phyloP scores from a whole-genome alignment of 2,888 invertebrate species.

The Smittia sp. region DNA sequence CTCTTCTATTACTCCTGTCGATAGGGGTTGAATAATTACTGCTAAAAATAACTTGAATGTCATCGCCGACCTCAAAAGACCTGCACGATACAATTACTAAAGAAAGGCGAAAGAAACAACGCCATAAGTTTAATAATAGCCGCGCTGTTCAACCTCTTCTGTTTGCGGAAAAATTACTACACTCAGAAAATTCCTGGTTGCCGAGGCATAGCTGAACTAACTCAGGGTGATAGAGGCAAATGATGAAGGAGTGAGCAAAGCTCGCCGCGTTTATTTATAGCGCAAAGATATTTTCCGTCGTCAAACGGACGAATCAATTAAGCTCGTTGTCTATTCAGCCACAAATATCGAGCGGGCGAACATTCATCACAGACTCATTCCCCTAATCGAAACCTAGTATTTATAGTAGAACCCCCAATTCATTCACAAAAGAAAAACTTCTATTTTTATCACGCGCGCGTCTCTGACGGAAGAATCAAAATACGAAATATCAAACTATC shows the following conservation, averaged over 20 bases:
- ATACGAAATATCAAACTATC: neutral
- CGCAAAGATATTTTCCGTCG: too few relatives aligned
- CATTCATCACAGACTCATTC: neutral
- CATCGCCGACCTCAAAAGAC: constrained; percentile 1
- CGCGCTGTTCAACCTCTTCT: too few relatives aligned
- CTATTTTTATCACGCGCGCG: constrained; percentile 6
- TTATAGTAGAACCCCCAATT: neutral
- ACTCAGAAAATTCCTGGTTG: too few relatives aligned
- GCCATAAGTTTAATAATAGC: too few relatives aligned
- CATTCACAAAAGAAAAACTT: constrained; percentile 12
- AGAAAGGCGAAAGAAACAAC: neutral
- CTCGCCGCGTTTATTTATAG: too few relatives aligned
- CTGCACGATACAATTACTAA: neutral
- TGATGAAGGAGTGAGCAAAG: too few relatives aligned
- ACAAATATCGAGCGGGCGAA: too few relatives aligned
- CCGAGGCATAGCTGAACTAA: too few relatives aligned
- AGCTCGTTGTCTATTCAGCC: too few relatives aligned
- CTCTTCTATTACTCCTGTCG: neutral
- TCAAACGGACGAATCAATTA: too few relatives aligned
- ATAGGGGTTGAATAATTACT: neutral
- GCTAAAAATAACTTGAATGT: neutral
- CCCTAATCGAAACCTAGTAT: neutral
- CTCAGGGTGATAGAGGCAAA: too few relatives aligned
- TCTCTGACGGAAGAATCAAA: neutral
- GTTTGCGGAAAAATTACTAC: too few relatives aligned